Evolutionary conservation across 2,888 invertebrate genomes (phyloP).

Genomic region (Allygus modestus): DNA sequence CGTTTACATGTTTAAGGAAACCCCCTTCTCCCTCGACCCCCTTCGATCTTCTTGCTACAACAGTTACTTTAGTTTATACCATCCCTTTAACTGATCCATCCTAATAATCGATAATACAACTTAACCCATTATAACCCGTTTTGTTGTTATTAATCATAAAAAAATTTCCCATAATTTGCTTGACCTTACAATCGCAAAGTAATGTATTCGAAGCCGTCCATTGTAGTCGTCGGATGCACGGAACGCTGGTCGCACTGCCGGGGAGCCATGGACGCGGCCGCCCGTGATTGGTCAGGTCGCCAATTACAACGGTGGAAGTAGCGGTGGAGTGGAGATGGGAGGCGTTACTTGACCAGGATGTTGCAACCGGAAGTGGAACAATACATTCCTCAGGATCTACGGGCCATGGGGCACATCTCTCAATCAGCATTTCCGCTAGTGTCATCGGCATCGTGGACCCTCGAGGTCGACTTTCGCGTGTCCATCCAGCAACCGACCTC

Average conservation of each 20-base stretch:
- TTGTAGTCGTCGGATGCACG: neutral
- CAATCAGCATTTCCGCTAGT: constrained; percentile 58
- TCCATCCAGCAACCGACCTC: neutral
- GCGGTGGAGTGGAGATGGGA: constrained; percentile 55
- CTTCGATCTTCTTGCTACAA: too few relatives aligned
- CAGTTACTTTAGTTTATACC: too few relatives aligned
- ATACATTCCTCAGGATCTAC: constrained; percentile 64
- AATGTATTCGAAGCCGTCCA: neutral
- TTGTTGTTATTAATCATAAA: too few relatives aligned
- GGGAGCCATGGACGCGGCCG: neutral
- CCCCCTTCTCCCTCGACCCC: too few relatives aligned
- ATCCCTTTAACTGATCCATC: too few relatives aligned
- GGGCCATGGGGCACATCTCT: constrained; percentile 62
- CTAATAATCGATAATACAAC: too few relatives aligned
- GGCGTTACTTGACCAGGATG: constrained; percentile 62
- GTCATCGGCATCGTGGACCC: neutral
- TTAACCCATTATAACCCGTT: too few relatives aligned
- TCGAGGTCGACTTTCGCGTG: constrained; percentile 56
- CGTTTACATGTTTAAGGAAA: too few relatives aligned
- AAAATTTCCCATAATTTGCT: too few relatives aligned
- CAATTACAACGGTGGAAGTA: constrained; percentile 57
- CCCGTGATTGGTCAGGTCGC: constrained; percentile 48
- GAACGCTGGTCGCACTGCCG: neutral
- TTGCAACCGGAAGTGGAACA: constrained; percentile 62
- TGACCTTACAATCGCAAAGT: neutral